Percentiles rank a stretch among this genome's conserved stretches.
phyloP scores from a whole-genome alignment of 2,113 vertebrate species.

The Aspidoscelis tigris region DNA sequence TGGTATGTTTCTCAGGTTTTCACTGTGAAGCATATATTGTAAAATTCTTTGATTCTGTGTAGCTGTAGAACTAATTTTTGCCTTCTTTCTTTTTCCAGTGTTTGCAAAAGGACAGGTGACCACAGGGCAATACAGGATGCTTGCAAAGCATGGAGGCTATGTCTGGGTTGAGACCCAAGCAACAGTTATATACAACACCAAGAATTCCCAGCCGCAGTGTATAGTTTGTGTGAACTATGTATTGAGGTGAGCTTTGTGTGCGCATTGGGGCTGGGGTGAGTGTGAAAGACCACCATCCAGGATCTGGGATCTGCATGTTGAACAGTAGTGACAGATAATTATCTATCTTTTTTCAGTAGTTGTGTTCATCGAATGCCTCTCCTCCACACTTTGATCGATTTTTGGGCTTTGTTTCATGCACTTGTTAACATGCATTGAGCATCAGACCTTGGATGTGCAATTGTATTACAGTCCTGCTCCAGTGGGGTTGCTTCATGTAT shows the following conservation, averaged over 20 bases:
- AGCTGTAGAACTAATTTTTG: not conserved
- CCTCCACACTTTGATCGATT: not conserved
- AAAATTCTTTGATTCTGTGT: not conserved
- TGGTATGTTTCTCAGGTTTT: not conserved
- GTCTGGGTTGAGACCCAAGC: constrained; percentile 99
- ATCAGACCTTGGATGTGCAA: not conserved
- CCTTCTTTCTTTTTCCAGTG: constrained; percentile 79
- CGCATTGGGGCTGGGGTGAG: not conserved
- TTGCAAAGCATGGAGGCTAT: constrained; percentile 95
- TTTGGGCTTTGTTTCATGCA: not conserved
- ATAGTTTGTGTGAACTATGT: constrained; percentile 98
- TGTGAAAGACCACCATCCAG: not conserved
- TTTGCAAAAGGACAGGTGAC: constrained; percentile 97
- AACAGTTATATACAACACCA: constrained; percentile 97
- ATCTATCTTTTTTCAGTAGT: not conserved
- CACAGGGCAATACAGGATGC: constrained; percentile 96
- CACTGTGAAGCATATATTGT: not conserved
- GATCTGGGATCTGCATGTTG: not conserved
- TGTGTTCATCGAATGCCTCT: not conserved
- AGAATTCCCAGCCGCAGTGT: constrained; percentile 98
- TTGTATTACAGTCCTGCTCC: not conserved
- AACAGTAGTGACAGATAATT: not conserved
- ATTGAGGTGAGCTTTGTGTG: constrained; percentile 84
- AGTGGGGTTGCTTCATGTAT: too few species aligned
- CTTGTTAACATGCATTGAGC: not conserved